Evolutionary conservation across 2,888 invertebrate species (phyloP).

Genomic region (Onthophagus sagittarius): DNA sequence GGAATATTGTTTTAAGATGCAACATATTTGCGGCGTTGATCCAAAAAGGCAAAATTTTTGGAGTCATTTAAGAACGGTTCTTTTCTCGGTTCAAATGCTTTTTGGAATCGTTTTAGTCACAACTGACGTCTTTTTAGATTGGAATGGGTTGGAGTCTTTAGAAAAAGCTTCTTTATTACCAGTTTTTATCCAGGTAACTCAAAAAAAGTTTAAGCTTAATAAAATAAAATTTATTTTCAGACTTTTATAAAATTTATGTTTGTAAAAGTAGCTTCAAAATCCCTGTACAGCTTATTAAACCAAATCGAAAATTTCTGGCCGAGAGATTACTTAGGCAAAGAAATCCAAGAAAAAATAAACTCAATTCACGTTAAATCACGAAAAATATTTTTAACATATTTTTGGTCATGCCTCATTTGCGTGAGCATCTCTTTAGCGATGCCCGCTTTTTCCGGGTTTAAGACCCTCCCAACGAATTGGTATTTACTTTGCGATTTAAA

Average conservation of each 20-base stretch:
- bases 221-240: not conserved
- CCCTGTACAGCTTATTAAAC: not conserved
- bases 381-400: conserved; percentile 1
- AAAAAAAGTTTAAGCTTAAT: not conserved
- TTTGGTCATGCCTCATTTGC: not conserved
- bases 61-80: conserved; percentile 1
- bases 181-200: conserved; percentile 8
- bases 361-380: conserved; percentile 1
- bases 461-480: conserved; percentile 3
- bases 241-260: conserved; percentile 2
- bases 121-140: conserved; percentile 3
- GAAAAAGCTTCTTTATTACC: conserved; percentile 6
- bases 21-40: not conserved
- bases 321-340: conserved; percentile 2
- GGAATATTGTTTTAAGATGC: conserved; percentile 2
- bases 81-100: conserved; percentile 1
- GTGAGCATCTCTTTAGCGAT: not conserved
- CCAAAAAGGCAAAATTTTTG: conserved; percentile 4
- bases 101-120: conserved; percentile 1
- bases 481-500: conserved; percentile 4
- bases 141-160: not conserved
- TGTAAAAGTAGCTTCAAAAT: not conserved
- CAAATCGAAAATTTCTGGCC: conserved; percentile 8
- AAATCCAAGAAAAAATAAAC: not conserved
- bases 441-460: not conserved